These are phyloP conservation scores for Meda fulgida DNA, from an alignment of 2,797 vertebrate species.

Conservation along the genomic window DNA sequence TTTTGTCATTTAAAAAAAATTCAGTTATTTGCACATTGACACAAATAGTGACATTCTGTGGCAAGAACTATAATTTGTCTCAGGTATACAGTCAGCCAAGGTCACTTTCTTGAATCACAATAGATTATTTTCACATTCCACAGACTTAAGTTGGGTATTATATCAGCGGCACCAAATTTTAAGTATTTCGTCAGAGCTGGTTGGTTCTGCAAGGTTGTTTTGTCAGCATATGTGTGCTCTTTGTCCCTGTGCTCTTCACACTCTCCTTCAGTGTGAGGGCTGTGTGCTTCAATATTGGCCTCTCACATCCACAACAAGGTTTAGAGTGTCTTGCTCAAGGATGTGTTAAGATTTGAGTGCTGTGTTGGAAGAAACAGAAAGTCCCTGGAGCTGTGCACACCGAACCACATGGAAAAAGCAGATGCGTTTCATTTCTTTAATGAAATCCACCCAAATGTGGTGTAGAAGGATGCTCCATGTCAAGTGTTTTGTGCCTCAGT, in stretches of 20 bases:
- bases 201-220: conserved; percentile 40
- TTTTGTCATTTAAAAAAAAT: not conserved
- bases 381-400: conserved; percentile 30
- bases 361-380: conserved; percentile 45
- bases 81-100: conserved; percentile 16
- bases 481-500: conserved; percentile 15
- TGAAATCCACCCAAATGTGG: conserved; percentile 40
- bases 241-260: conserved; percentile 1
- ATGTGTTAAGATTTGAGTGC: conserved; percentile 54
- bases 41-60: not conserved
- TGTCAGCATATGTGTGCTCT: conserved; percentile 9
- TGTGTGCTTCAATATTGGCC: conserved; percentile 41
- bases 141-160: conserved; percentile 21
- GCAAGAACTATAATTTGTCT: not conserved
- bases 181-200: conserved; percentile 19
- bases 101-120: conserved; percentile 21
- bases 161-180: conserved; percentile 17
- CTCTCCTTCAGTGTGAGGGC: conserved; percentile 30
- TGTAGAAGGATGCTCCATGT: conserved; percentile 39
- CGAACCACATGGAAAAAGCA: conserved; percentile 37
- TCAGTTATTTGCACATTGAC: not conserved
- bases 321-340: conserved; percentile 50
- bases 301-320: conserved; percentile 36
- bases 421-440: conserved; percentile 47
- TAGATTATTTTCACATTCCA: conserved; percentile 15